Evolutionary conservation across 2,113 vertebrate species (phyloP), one percentile per base, ranked within the genome.

Genomic region (Brachionichthys hirsutus): DNA sequence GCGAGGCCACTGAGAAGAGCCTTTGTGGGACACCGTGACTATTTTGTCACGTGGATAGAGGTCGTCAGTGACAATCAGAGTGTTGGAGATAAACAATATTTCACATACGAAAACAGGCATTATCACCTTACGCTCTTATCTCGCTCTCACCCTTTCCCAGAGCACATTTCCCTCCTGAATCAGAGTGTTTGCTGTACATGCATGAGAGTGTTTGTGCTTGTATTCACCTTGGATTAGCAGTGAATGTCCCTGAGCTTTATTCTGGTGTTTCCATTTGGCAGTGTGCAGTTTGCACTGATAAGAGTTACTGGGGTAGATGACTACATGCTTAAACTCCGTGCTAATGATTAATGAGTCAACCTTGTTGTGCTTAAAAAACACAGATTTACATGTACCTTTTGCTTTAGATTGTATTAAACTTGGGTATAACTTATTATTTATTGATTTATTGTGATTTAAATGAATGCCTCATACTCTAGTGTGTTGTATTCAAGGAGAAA

Each of bases 1-100:
- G 9, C 44, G 44, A 57, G 17, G 43, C 36, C 61, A 57, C 56
- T 72, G 50, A 35, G 18, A 56, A n/a, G 47, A 57, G 54, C 44
- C 44, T 75, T 35, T 44, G 10, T 11, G 57, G 42, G 38, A 46
- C 46, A 22, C 42, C 14, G 30, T 36, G 53, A 58, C 50, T 20
- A 47, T 55, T 48, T 34, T 41, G 38, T 42, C 16, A 11, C 45
- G 59, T 3, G 13, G 24, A 50, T 15, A 69, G 9, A 22, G 30
- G 19, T 56, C 69, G 22, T 15, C 51, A 36, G 15, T 36, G 65
- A 14, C 40, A 44, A 50, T 52, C 51, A 67, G 24, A 54, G 30
- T 3, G 24, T 30, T 18, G 36, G 22, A 38, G 36, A 38, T 12
- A 38, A 38, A 38, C n/a, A 30, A 30, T 8, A 30, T 30, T 30